Evolutionary conservation across 1,140 invertebrate genomes (phyloP).

Genomic region (Arctopsyche grandis): DNA sequence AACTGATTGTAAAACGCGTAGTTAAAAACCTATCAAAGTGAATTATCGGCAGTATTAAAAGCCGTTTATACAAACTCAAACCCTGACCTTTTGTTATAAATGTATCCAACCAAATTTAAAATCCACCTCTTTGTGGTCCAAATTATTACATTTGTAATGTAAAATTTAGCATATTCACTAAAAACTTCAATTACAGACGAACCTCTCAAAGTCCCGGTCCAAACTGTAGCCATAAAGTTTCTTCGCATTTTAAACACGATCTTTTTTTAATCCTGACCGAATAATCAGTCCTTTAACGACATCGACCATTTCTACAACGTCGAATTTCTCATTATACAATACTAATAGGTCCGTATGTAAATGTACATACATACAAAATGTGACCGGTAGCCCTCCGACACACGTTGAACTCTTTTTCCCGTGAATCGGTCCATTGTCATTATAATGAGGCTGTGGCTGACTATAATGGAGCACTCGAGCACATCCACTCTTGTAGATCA

Average conservation of each 20-base stretch:
- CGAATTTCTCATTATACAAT: background rate
- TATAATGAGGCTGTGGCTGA: conserved; percentile 37
- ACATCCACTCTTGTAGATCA: background rate
- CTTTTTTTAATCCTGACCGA: background rate
- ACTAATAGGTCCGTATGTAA: conserved; percentile 8
- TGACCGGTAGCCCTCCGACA: conserved; percentile 30
- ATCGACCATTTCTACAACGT: too few species aligned
- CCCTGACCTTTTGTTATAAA: too few species aligned
- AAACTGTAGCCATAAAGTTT: background rate
- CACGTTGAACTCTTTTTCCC: conserved; percentile 12
- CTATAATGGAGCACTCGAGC: conserved; percentile 34
- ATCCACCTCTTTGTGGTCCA: too few species aligned
- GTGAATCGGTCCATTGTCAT: conserved; percentile 36
- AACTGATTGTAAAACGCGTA: too few species aligned
- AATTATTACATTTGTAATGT: too few species aligned
- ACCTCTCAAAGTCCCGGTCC: background rate
- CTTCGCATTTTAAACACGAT: background rate
- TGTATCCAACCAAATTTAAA: too few species aligned
- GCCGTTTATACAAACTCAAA: too few species aligned
- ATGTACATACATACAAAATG: too few species aligned
- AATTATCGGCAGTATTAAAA: too few species aligned
- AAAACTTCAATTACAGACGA: too few species aligned
- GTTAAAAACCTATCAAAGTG: too few species aligned
- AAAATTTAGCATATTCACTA: too few species aligned
- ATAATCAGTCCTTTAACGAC: background rate